Evolutionary conservation across 2,113 vertebrate species (phyloP), one percentile per base, ranked within the genome.

Genomic region (Ceyx margarethae): DNA sequence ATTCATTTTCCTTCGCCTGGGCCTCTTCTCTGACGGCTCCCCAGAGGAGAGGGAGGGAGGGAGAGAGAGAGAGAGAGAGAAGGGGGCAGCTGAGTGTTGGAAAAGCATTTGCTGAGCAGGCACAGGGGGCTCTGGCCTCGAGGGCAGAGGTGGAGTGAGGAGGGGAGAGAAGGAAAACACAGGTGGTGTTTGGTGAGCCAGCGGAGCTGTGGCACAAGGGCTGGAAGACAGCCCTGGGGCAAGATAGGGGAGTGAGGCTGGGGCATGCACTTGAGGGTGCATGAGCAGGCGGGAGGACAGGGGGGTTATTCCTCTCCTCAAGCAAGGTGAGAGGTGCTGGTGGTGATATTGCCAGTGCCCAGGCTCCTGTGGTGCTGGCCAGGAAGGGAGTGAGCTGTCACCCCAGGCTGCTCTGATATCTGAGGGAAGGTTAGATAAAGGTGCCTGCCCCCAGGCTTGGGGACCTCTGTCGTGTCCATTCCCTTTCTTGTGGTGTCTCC

Each of bases 71-170:
- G 79, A 67, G 72, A 35, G 75, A 68, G 6, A 79, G 76, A 81
- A 37, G 78, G 81, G 61, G 82, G 16, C 45, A 5, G 9, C 68
- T 90, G 69, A 51, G 23, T 89, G 80, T 37, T 96, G 91, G 87
- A 93, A 96, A 96, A 95, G 87, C 83, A 87, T 90, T 95, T 90
- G 79, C 91, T 68, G 81, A 74, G 86, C 80, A 75, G 69, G 56
- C 74, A 54, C 0, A 2, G 81, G 66, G 85, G 83, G 60, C 79
- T 91, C 65, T 57, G 57, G 65, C 37, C 78, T 26, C 0, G 0
- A 33, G 46, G 77, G 74, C 91, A 87, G 85, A 85, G 78, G 66
- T 15, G 5, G 45, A 3, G 53, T 85, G 79, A 86, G 80, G 68
- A 73, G 43, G 26, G 58, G 58, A 37, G 43, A 64, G 66, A 93